Evolutionary conservation across 2,888 invertebrate species (phyloP).

Genomic region (Dryobota labecula): DNA sequence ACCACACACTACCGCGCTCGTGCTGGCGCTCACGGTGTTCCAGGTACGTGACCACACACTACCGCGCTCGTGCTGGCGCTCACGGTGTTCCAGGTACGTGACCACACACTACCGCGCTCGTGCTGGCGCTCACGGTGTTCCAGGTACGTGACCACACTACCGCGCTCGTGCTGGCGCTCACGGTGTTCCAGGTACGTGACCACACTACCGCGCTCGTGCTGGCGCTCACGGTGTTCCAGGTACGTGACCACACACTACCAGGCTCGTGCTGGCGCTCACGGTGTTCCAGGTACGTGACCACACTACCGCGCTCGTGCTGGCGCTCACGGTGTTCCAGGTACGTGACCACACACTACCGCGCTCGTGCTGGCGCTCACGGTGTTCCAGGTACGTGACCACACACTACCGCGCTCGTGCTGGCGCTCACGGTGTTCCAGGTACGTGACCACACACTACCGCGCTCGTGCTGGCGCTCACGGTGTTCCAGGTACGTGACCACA

Average conservation of each 20-base stretch:
- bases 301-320: conserved; percentile 75
- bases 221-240: conserved; percentile 92
- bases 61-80: conserved; percentile 95
- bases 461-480: conserved; percentile 96
- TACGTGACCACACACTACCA: no score
- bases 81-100: conserved; percentile 90
- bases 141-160: no score
- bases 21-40: no score
- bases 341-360: no score
- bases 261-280: conserved; percentile 94
- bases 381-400: conserved; percentile 90
- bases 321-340: no score
- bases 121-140: no score
- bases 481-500: conserved; percentile 68
- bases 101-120: no score
- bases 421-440: conserved; percentile 93
- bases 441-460: conserved; percentile 81
- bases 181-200: no score
- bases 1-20: no score
- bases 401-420: conserved; percentile 94
- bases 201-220: conserved; percentile 96
- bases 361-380: conserved; percentile 98
- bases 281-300: no score
- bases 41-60: no score
- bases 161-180: no score